phyloP scores from a whole-genome alignment of 92 coral and sea anemone genomes.

The Nematostella vectensis region DNA sequence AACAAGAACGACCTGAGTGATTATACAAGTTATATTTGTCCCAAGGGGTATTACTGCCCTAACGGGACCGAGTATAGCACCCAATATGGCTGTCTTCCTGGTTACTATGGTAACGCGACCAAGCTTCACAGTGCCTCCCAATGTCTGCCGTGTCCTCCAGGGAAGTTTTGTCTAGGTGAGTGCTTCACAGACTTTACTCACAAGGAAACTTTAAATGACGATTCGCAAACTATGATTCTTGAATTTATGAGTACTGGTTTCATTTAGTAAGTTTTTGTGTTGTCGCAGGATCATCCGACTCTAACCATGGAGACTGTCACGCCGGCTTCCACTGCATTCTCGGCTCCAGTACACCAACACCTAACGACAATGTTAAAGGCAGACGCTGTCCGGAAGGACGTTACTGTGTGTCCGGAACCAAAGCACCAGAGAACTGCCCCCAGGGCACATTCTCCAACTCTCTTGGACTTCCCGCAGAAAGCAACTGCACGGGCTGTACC shows the following conservation, averaged over 20 bases:
- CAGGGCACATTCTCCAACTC: constrained; percentile 84
- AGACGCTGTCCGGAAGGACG: constrained; percentile 86
- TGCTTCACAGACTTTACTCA: background rate
- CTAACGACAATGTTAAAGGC: constrained; percentile 72
- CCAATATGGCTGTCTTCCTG: constrained; percentile 87
- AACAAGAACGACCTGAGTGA: constrained; percentile 59
- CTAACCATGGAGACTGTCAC: constrained; percentile 62
- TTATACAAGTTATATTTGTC: constrained; percentile 65
- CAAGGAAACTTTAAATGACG: background rate
- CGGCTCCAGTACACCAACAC: constrained; percentile 73
- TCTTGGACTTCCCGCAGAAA: constrained; percentile 36
- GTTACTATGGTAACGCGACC: constrained; percentile 85
- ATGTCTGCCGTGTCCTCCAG: constrained; percentile 85
- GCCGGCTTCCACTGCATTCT: constrained; percentile 88
- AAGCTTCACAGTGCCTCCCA: constrained; percentile 64
- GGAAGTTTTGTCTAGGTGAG: constrained; percentile 85
- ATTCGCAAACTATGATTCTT: no score
- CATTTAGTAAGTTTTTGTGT: background rate
- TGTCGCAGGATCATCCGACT: constrained; percentile 67
- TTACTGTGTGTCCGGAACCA: constrained; percentile 72
- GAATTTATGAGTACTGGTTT: no score
- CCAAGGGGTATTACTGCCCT: constrained; percentile 88
- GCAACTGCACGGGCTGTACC: constrained; percentile 71
- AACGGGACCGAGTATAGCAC: constrained; percentile 83
- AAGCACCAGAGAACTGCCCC: constrained; percentile 86